Evolutionary conservation across 2,888 invertebrate genomes (phyloP), one percentile per base, ranked within the genome.

Genomic region (Blastobasis lacticolella): DNA sequence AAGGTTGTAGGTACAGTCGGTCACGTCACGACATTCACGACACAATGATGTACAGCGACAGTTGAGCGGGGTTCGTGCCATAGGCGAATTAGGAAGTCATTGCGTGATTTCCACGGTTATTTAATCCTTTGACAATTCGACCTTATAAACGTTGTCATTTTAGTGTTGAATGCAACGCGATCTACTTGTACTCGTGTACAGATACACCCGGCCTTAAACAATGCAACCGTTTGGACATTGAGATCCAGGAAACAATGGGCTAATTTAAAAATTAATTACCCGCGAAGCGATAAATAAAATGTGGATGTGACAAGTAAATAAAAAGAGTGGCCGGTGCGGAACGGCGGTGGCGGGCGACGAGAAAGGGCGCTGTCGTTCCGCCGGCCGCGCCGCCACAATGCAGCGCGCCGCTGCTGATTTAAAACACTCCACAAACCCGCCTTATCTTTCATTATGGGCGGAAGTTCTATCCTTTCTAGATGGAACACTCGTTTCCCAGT

Each of bases 231-330:
- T 57, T 49, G 50, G 46, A 52, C 50, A 53, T 57, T 53, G 53
- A 38, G 50, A 53, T 53, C 10, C 42, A 57, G 55, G 59, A 67
- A 76, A 81, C 75, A 79, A 76, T 71, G 69, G 72, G 66, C 68
- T 78, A 69, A 73, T 76, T 79, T 73, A 65, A 71, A 78, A 81
- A 73, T 83, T 81, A 84, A 86, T 79, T 81, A 68, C 72, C 81
- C 83, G 74, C 73, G 70, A 78, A 80, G 79, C 73, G 71, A 82
- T 85, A 82, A 85, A 85, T 81, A 80, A 67, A 70, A 68, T 55
- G 71, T 76, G 72, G 68, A 73, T 75, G 75, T 77, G 78, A 75
- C 79, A 77, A 73, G 74, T 76, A 78, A 77, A 83, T 78, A 80
- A 77, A 78, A 77, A 72, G 69, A 69, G 70, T 69, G 67, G 58